Evolutionary conservation across 2,888 invertebrate species (phyloP).

Genomic region (Herminia tarsipennalis): DNA sequence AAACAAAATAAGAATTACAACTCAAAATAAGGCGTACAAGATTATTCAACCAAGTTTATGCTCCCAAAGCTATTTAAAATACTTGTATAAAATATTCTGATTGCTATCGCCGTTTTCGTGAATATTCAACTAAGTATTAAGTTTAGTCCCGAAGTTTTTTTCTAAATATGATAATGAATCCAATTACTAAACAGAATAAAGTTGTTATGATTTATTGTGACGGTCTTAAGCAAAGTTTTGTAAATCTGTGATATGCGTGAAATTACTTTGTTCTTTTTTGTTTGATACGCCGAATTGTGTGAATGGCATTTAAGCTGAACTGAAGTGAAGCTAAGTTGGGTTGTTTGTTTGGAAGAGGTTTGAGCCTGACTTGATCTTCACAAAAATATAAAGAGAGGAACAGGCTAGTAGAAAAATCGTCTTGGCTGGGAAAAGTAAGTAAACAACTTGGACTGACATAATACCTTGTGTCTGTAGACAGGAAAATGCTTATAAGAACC

Average conservation of each 20-base stretch:
- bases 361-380: too few relatives aligned
- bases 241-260: constrained; percentile 7
- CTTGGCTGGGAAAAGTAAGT: too few relatives aligned
- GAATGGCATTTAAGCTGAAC: not conserved
- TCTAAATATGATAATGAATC: constrained; percentile 41
- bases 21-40: constrained; percentile 25
- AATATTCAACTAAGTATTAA: constrained; percentile 47
- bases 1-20: constrained; percentile 9
- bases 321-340: too few relatives aligned
- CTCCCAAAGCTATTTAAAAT: constrained; percentile 18
- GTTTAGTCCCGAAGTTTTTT: constrained; percentile 40
- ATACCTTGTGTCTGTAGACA: too few relatives aligned
- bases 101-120: constrained; percentile 37
- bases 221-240: constrained; percentile 21
- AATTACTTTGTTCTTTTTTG: not conserved
- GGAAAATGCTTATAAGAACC: too few relatives aligned
- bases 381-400: too few relatives aligned
- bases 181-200: constrained; percentile 30
- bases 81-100: constrained; percentile 36
- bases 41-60: constrained; percentile 19
- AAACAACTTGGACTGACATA: too few relatives aligned
- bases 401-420: too few relatives aligned
- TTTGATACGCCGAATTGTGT: not conserved
- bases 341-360: too few relatives aligned
- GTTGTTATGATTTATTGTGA: constrained; percentile 32